phyloP scores from a whole-genome alignment of 2,113 vertebrate species.

The Ahaetulla prasina region DNA sequence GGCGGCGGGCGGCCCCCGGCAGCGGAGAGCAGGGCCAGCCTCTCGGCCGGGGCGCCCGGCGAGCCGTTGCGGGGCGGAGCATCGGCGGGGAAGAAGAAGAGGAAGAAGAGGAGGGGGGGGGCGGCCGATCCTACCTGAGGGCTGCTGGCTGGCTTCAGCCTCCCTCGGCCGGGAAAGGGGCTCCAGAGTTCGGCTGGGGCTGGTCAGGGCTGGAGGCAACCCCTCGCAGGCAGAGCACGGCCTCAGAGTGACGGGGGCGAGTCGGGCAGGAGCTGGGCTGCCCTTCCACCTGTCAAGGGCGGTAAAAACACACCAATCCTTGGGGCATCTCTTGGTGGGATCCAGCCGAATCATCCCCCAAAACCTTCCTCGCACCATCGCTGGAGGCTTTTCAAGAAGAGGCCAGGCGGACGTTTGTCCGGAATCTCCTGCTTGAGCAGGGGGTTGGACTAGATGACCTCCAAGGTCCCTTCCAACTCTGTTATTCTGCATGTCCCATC shows the following conservation, averaged over 20 bases:
- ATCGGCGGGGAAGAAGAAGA: not conserved
- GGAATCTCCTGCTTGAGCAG: too few relatives aligned
- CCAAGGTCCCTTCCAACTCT: too few relatives aligned
- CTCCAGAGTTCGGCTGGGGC: not conserved
- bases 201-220: not conserved
- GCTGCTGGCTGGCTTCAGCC: not conserved
- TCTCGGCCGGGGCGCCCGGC: not conserved
- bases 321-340: not conserved
- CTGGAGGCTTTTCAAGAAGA: too few relatives aligned
- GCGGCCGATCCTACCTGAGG: not conserved
- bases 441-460: too few relatives aligned
- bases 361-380: not conserved
- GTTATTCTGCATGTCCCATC: not conserved
- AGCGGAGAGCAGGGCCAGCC: not conserved
- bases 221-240: not conserved
- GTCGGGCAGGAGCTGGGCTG: not conserved
- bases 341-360: not conserved
- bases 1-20: not conserved
- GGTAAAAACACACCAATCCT: too few relatives aligned
- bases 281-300: not conserved
- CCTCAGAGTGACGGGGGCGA: not conserved
- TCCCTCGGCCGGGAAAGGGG: not conserved
- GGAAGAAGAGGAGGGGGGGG: too few relatives aligned
- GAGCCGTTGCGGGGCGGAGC: not conserved
- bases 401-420: too few relatives aligned